Evolutionary conservation across 2,888 invertebrate species (phyloP), one percentile per base, ranked within the genome.

Genomic region (Schizaphis graminum): DNA sequence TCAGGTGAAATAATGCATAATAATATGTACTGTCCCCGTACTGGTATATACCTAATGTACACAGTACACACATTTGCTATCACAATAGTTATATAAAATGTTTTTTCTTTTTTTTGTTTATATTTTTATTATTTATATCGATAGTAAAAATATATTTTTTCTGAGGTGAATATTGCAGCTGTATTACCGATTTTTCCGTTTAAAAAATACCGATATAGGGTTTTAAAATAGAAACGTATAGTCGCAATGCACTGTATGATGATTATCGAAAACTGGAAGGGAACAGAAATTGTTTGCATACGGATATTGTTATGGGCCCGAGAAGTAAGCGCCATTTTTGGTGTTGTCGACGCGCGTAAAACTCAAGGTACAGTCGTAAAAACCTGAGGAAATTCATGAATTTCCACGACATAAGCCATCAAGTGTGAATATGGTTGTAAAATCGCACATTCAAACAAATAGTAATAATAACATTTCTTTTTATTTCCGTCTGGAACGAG

Each of bases 371-470:
- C 61, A 35, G 92, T 88, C 92, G 21, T 92, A 92, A 92, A 91
- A 92, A 49, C 89, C 35, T 56, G 35, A 21, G 86, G 85, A 56
- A 93, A 93, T 93, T 90, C 93, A 47, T 57, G 93, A 90, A 93
- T 93, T 93, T 93, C 90, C 35, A 41, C 57, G 92, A 77, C 92
- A 77, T 56, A 89, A 77, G 93, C 93, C 35, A 93, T 93, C 90
- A 90, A 85, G 47, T 56, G 67, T 56, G 67, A 93, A 67, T 56
- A 92, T 53, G 67, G 28, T 41, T 88, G 92, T 88, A 88, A 92
- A 88, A 88, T 67, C n/a, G 61, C 57, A 67, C 92, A 53, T 92
- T 92, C 92, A 67, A 92, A 67, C 67, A 49, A 67, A 88, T 88
- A 67, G 88, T 92, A 67, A 92, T 88, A 88, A 88, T 91, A 92